Evolutionary conservation across 1,140 invertebrate species (phyloP).

Genomic region (Orius insidiosus): DNA sequence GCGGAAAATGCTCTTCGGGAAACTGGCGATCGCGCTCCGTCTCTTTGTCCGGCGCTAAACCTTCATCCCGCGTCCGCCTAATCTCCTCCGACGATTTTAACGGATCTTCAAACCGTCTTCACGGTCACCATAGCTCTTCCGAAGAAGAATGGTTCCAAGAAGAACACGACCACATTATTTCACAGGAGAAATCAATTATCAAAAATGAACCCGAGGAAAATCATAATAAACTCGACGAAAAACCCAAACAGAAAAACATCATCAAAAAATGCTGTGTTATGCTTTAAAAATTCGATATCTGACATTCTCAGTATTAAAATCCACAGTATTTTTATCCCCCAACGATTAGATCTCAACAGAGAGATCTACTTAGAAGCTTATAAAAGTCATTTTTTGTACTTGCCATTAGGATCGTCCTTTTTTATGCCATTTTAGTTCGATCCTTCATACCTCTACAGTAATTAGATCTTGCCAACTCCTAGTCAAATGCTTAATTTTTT

Average conservation of each 20-base stretch:
- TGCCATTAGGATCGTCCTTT: no score
- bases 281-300: background rate
- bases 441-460: no score
- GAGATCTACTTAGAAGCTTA: background rate
- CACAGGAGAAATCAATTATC: background rate
- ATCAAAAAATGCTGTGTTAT: background rate
- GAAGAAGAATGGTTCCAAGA: conserved; percentile 28
- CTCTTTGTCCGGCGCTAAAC: conserved; percentile 15
- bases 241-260: background rate
- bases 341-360: background rate
- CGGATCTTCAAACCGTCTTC: conserved; percentile 20
- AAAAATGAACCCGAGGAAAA: background rate
- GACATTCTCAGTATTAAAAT: background rate
- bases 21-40: conserved; percentile 18
- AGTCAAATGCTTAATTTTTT: no score
- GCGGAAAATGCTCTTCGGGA: conserved; percentile 15
- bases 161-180: conserved; percentile 14
- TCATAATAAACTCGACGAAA: background rate
- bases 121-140: conserved; percentile 25
- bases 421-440: no score
- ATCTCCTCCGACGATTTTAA: conserved; percentile 20
- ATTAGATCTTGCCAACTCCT: no score
- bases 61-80: conserved; percentile 17
- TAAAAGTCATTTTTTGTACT: no score
- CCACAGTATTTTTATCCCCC: background rate